Percentiles rank a stretch among this genome's conserved stretches.
These are phyloP conservation scores for Malurus alboscapulatus DNA, from an alignment of 2,113 vertebrate species.

Conservation along the genomic window DNA sequence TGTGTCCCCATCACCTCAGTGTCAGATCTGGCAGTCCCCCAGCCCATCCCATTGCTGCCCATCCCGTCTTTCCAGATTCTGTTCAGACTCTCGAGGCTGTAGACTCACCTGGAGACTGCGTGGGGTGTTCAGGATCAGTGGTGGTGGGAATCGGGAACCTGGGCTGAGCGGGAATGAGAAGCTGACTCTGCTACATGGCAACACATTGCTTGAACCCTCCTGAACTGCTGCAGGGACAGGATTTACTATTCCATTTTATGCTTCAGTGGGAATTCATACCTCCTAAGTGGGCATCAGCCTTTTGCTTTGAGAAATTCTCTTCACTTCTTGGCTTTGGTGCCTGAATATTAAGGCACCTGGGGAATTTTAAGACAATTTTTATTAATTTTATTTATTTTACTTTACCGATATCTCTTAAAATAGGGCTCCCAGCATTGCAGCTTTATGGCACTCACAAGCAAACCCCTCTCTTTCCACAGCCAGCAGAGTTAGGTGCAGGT, in stretches of 20 bases:
- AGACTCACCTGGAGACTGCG: fast-evolving
- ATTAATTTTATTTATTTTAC: background rate
- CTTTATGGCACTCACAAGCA: background rate
- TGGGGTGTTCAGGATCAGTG: background rate
- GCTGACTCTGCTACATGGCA: fast-evolving
- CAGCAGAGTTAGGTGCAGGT: background rate
- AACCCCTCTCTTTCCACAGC: background rate
- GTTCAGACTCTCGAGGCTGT: background rate
- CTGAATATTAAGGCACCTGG: background rate
- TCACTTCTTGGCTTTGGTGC: background rate
- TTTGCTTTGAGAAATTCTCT: background rate
- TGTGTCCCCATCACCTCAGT: background rate
- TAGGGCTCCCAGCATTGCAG: background rate
- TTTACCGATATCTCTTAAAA: background rate
- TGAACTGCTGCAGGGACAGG: background rate
- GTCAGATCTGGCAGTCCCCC: background rate
- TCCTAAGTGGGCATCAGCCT: background rate
- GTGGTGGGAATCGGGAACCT: background rate
- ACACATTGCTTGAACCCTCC: background rate
- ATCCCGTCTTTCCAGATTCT: background rate
- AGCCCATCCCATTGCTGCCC: background rate
- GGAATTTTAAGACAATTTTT: too few relatives aligned
- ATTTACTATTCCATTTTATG: background rate
- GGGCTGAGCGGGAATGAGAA: background rate
- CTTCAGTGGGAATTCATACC: background rate